Base-by-base conservation (phyloP, 1,140 invertebrate species). In the Epicauta chinensis region DNA sequence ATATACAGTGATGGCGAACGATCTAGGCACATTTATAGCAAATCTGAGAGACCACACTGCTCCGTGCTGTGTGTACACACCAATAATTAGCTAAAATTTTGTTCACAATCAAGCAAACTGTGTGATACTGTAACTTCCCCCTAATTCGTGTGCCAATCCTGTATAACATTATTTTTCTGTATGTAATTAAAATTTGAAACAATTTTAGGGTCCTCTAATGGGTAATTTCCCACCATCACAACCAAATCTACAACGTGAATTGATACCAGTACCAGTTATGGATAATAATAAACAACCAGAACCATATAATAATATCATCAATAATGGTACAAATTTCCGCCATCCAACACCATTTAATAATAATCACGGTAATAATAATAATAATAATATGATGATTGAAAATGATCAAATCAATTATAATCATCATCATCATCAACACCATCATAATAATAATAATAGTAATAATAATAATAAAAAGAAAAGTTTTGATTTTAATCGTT, bases 401-500 rank as follows among this genome's bases (percentile, higher is more conserved):
- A 23, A 23, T 23, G 23, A 23, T 23, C 23, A 23, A 23, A 23
- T 23, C 7, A 7, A 7, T 23, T 23, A 23, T 23, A 23, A 23
- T 23, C 23, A n/a, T n/a, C n/a, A n/a, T n/a, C n/a, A n/a, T n/a
- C n/a, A n/a, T n/a, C n/a, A n/a, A n/a, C n/a, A n/a, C n/a, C n/a
- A n/a, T n/a, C n/a, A 23, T 7, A 23, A 23, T 23, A 23, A 23
- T 23, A 49, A 49, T 38, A 38, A 40, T 38, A 12, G 14, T 12
- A 38, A 38, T 49, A 39, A 39, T 40, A 31, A 17, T 34, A 34
- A 56, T 12, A 69, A 69, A 16, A 82, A 82, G 66, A 80, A 81
- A 59, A 70, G 73, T 43, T 87, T 88, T 64, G 86, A 88, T 61
- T 87, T 82, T 62, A 82, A 78, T 64, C 78, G 88, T 9, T 69